Evolutionary conservation across 2,888 invertebrate species (phyloP).

Genomic region (Habroteleia sp.): DNA sequence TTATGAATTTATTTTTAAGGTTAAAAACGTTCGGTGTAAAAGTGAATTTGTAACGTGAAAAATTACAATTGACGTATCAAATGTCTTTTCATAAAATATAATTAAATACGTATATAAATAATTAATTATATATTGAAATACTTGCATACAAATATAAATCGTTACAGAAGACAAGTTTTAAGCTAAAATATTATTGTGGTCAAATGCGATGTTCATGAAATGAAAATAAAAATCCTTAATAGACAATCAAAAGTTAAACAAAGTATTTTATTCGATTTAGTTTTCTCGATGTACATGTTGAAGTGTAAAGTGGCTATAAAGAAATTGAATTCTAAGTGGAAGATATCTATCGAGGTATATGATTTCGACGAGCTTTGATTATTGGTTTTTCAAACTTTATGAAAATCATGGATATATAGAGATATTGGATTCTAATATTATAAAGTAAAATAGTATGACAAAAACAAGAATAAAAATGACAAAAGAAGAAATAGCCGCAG

Average conservation of each 20-base stretch:
- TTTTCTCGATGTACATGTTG: slow-evolving; percentile 34
- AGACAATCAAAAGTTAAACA: slow-evolving; percentile 48
- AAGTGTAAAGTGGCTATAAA: slow-evolving; percentile 59
- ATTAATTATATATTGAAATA: no score
- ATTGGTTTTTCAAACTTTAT: slow-evolving; percentile 58
- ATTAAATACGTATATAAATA: no score
- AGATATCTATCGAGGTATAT: slow-evolving; percentile 48
- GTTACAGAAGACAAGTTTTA: not conserved
- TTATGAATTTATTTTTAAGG: no score
- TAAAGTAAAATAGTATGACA: not conserved
- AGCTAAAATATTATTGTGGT: not conserved
- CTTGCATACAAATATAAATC: no score
- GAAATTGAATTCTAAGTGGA: slow-evolving; percentile 57
- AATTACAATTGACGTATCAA: no score
- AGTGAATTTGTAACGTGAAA: no score
- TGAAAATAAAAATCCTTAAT: slow-evolving; percentile 11
- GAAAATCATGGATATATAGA: slow-evolving; percentile 43
- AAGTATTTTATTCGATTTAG: slow-evolving; percentile 49
- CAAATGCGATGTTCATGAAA: not conserved
- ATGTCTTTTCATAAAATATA: no score
- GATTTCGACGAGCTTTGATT: slow-evolving; percentile 51
- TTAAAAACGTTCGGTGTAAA: no score
- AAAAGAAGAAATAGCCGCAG: not conserved
- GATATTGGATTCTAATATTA: slow-evolving; percentile 26
- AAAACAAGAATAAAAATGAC: not conserved